Evolutionary conservation across 2,888 invertebrate species (phyloP).

Genomic region (Rhogogaster chlorosoma): DNA sequence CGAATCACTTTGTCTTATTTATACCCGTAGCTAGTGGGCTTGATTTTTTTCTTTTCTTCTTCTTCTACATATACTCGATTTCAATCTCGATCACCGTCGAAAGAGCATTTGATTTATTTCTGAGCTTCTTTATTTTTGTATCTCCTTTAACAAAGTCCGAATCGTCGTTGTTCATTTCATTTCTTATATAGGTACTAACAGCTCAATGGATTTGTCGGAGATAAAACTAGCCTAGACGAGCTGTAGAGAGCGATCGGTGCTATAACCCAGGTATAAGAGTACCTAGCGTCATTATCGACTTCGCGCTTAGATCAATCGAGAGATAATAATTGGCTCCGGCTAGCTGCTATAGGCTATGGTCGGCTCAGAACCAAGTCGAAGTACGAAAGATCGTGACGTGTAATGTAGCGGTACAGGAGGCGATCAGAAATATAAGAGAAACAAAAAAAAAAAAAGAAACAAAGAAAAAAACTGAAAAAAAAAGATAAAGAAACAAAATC

Average conservation of each 20-base stretch:
- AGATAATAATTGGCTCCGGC: slow-evolving; percentile 45
- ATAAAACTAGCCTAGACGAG: slow-evolving; percentile 2
- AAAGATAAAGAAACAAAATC: neutral
- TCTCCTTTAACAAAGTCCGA: neutral
- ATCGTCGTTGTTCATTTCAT: neutral
- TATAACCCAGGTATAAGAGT: neutral
- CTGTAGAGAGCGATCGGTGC: neutral
- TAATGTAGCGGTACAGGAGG: slow-evolving; percentile 37
- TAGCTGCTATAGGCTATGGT: neutral
- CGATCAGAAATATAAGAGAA: neutral
- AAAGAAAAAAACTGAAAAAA: neutral
- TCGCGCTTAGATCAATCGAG: slow-evolving; percentile 48
- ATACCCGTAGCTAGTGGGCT: neutral
- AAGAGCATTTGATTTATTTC: slow-evolving; percentile 14
- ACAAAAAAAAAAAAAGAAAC: neutral
- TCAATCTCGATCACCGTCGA: neutral
- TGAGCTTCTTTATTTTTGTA: neutral
- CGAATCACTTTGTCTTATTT: slow-evolving; percentile 17
- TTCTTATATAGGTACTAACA: neutral
- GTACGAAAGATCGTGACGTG: slow-evolving; percentile 41
- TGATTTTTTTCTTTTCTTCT: neutral
- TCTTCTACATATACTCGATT: neutral
- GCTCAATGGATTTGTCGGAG: slow-evolving; percentile 27
- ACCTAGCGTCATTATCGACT: slow-evolving; percentile 46
- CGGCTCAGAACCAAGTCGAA: slow-evolving; percentile 12